Evolutionary conservation across 2,113 vertebrate genomes (phyloP), one percentile per base, ranked within the genome.

Genomic region (Crotalus helleri): DNA sequence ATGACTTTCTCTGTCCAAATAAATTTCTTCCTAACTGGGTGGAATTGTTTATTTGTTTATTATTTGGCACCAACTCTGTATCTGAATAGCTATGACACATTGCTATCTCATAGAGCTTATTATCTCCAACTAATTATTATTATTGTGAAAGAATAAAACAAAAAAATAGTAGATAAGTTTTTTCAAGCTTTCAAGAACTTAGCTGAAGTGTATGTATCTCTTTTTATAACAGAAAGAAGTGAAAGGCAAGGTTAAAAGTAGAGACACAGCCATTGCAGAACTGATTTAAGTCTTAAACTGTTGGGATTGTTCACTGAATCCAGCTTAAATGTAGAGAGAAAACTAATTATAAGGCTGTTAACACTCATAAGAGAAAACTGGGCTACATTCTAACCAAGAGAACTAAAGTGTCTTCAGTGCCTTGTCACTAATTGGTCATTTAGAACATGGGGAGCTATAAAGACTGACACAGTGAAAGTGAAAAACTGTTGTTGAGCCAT

Each of bases 341-440:
- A 96, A 96, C 92, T 95, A 96, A 96, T 97, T 97, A 97, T 92
- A 88, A 94, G 91, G 53, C 91, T 96, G 81, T 97, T 97, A 97
- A 95, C 92, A 95, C 24, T 54, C 69, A 9, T 96, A 95, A 95
- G 88, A 92, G 94, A 93, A 96, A 97, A 12, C 54, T 93, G 92
- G 96, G 0, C 88, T 95, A 54, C 89, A 19, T 23, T 95, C 92
- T 96, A 91, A 96, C 74, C 17, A 89, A 93, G 95, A 94, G 86
- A 95, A 93, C 19, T 6, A 0, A 95, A 95, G 90, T 95, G 51
- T 59, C 85, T 96, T 93, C 95, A 93, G 46, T 94, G 39, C 81
- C 15, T 0, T 93, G 93, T 92, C 92, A 95, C 94, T 98, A 97
- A 97, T 95, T 97, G 96, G 94, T 95, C 95, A 88, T 97, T 96